Conservation (phyloP, 2,797 vertebrate genomes). For the Halcyon leucocephala region DNA sequence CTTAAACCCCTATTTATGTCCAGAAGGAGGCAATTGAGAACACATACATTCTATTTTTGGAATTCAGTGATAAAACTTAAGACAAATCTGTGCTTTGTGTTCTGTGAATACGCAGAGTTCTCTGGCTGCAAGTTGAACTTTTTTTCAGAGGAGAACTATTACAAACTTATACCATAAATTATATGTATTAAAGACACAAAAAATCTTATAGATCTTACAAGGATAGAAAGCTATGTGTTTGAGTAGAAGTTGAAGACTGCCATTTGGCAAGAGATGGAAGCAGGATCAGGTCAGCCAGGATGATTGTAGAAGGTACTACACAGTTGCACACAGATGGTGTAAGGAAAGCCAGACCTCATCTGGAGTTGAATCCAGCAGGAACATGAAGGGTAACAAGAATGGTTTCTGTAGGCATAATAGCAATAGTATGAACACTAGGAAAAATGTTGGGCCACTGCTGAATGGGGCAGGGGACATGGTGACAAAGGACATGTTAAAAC, state of each 20-base stretch:
- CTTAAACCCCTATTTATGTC: neutral
- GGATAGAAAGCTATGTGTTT: neutral
- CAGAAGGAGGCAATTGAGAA: neutral
- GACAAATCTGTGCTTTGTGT: neutral
- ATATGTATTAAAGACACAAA: neutral
- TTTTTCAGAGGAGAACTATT: neutral
- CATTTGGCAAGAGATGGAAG: neutral
- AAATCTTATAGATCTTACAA: neutral
- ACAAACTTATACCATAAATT: neutral
- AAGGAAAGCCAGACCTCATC: neutral
- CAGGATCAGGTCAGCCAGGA: neutral
- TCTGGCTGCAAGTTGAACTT: neutral
- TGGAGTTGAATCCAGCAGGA: neutral
- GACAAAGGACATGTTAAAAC: neutral
- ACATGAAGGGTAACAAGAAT: neutral
- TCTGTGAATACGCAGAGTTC: neutral
- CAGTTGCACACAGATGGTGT: fast-evolving
- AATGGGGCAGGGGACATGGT: neutral
- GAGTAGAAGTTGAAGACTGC: neutral
- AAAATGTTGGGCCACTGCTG: neutral
- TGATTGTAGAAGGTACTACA: neutral
- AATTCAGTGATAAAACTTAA: neutral
- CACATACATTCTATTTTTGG: neutral
- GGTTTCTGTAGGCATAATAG: neutral
- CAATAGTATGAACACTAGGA: neutral